phyloP scores from a whole-genome alignment of 2,113 vertebrate species.

The Hepsetus odoe region DNA sequence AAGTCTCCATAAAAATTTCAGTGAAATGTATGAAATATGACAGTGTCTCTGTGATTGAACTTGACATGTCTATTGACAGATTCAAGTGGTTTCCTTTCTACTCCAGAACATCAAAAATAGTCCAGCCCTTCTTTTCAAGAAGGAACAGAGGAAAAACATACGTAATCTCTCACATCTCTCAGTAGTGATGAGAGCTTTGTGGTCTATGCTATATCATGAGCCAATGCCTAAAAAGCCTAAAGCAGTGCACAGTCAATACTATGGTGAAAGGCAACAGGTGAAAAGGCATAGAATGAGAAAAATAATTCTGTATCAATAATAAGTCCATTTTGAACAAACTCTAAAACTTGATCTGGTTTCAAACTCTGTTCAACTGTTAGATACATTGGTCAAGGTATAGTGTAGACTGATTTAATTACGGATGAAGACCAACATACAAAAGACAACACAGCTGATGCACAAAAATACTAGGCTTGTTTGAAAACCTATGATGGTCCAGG shows the following conservation, averaged over 20 bases:
- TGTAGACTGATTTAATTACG: too few relatives aligned
- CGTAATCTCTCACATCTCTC: constrained; percentile 13
- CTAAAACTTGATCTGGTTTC: too few relatives aligned
- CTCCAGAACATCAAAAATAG: neutral
- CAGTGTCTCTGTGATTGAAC: neutral
- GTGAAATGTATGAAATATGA: neutral
- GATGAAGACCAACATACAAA: too few relatives aligned
- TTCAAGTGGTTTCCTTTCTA: constrained; percentile 7
- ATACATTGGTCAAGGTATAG: too few relatives aligned
- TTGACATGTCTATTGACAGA: neutral
- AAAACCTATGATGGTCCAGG: too few relatives aligned
- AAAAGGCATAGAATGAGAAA: neutral
- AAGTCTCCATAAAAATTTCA: too few relatives aligned
- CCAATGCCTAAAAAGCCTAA: neutral
- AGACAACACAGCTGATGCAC: too few relatives aligned
- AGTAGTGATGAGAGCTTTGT: constrained; percentile 42
- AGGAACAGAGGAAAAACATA: constrained; percentile 41
- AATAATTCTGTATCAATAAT: neutral
- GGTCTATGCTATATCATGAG: constrained; percentile 15
- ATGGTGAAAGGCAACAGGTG: too few relatives aligned
- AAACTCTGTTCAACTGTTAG: too few relatives aligned
- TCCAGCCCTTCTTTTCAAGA: neutral
- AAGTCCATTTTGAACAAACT: too few relatives aligned
- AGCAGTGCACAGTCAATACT: neutral
- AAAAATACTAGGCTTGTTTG: too few relatives aligned